These are phyloP conservation scores for Pseudorhombus dupliciocellatus DNA, from an alignment of 2,113 vertebrate species.

Conservation along the genomic window DNA sequence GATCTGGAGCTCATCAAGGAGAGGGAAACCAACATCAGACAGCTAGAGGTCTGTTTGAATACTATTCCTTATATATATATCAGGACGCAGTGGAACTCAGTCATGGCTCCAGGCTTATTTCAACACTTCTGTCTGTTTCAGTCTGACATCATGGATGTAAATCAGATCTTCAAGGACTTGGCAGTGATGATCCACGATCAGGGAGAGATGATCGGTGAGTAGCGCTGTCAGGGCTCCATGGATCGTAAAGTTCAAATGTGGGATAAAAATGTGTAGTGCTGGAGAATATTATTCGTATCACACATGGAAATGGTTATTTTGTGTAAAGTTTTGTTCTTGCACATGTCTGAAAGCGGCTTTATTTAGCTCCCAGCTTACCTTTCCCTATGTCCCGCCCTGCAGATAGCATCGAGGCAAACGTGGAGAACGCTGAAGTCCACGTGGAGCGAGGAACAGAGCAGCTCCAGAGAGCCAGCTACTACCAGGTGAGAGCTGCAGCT, in stretches of 20 bases:
- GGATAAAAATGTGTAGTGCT: background rate
- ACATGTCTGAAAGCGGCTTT: too few relatives aligned
- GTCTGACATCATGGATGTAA: slow-evolving; percentile 98
- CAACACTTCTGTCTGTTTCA: slow-evolving; percentile 59
- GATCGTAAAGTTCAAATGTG: too few relatives aligned
- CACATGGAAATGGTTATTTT: too few relatives aligned
- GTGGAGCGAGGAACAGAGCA: slow-evolving; percentile 93
- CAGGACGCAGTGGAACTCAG: background rate
- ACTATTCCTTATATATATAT: background rate
- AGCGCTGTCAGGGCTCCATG: background rate
- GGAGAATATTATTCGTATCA: too few relatives aligned
- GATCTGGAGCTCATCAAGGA: slow-evolving; percentile 97
- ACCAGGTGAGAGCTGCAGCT: slow-evolving; percentile 85
- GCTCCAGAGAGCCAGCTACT: slow-evolving; percentile 90
- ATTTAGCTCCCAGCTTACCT: background rate
- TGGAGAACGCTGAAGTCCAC: slow-evolving; percentile 95
- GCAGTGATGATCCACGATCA: slow-evolving; percentile 99
- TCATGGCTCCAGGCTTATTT: background rate
- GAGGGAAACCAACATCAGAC: slow-evolving; percentile 92
- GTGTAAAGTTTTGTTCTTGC: too few relatives aligned
- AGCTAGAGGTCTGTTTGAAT: slow-evolving; percentile 86
- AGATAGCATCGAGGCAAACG: slow-evolving; percentile 98
- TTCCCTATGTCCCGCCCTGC: slow-evolving; percentile 33
- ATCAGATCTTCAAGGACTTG: slow-evolving; percentile 98
- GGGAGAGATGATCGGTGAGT: slow-evolving; percentile 96